A percentile compares a stretch with the other conserved stretches of the same genome.
phyloP scores from a whole-genome alignment of 1,140 invertebrate genomes.

The Akabosia matsudoensis region DNA sequence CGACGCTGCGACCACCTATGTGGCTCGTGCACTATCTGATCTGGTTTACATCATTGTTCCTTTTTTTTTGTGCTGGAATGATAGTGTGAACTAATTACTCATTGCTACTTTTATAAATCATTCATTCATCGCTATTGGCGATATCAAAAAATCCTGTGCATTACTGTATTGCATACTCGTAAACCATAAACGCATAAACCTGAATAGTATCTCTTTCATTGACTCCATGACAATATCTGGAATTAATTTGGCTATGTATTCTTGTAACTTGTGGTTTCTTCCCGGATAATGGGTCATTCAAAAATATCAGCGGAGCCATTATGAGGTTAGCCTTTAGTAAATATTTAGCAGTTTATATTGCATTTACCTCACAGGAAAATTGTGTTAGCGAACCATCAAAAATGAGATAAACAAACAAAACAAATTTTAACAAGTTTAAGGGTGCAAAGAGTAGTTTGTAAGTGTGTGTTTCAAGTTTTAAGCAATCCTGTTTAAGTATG shows the following conservation, averaged over 20 bases:
- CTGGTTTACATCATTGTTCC: constrained; percentile 6
- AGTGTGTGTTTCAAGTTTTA: no score
- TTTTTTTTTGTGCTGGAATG: no score
- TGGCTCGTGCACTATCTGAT: neutral
- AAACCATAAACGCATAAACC: no score
- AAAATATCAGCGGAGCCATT: neutral
- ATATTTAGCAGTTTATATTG: neutral
- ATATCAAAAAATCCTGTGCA: neutral
- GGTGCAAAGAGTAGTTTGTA: no score
- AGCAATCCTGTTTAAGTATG: no score
- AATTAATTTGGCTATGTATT: neutral
- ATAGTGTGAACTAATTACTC: constrained; percentile 6
- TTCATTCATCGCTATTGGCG: neutral
- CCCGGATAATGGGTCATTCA: neutral
- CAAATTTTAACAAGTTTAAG: no score
- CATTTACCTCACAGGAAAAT: neutral
- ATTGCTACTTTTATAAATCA: constrained; percentile 13
- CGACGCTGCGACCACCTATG: neutral
- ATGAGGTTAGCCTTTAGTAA: no score
- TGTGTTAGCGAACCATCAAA: no score
- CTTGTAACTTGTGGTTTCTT: neutral
- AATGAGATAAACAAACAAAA: no score
- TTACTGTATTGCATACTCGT: no score
- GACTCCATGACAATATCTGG: neutral
- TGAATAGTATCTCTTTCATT: no score